Evolutionary conservation across 1,140 invertebrate species (phyloP).

Genomic region (Drosophila willistoni): DNA sequence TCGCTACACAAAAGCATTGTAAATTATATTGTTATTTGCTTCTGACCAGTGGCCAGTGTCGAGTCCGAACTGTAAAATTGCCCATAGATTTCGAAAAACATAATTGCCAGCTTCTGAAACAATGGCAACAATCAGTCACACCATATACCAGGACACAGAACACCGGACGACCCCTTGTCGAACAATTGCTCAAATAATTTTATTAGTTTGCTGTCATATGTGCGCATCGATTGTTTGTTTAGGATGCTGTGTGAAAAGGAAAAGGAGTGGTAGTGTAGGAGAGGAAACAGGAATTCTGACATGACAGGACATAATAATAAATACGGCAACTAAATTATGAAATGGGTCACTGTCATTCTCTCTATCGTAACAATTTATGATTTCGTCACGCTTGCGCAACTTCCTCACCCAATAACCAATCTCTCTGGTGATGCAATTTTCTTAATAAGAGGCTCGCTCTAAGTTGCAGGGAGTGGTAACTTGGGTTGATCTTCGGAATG

Average conservation of each 20-base stretch:
- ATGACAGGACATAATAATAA: conserved; percentile 76
- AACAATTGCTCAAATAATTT: conserved; percentile 42
- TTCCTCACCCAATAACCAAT: background rate
- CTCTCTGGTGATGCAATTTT: background rate
- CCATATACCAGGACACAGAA: conserved; percentile 26
- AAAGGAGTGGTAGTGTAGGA: conserved; percentile 3
- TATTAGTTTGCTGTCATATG: conserved; percentile 64
- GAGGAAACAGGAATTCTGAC: conserved; percentile 39
- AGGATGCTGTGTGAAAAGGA: conserved; percentile 51
- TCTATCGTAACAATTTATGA: background rate
- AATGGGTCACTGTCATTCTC: conserved; percentile 32
- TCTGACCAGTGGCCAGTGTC: conserved; percentile 52
- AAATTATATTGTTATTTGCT: conserved; percentile 74
- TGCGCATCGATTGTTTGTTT: conserved; percentile 64
- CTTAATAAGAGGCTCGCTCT: conserved; percentile 3
- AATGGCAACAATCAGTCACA: conserved; percentile 49
- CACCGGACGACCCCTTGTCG: conserved; percentile 27
- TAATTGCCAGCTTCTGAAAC: conserved; percentile 72
- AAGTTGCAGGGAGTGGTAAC: background rate
- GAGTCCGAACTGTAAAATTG: conserved; percentile 43
- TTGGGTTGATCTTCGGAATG: background rate
- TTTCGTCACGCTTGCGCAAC: conserved; percentile 27
- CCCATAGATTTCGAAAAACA: conserved; percentile 34
- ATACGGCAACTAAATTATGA: conserved; percentile 78
- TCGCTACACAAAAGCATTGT: conserved; percentile 82